These are phyloP conservation scores for Pseudanteris insignis DNA, from an alignment of 2,888 invertebrate species.

Conservation along the genomic window DNA sequence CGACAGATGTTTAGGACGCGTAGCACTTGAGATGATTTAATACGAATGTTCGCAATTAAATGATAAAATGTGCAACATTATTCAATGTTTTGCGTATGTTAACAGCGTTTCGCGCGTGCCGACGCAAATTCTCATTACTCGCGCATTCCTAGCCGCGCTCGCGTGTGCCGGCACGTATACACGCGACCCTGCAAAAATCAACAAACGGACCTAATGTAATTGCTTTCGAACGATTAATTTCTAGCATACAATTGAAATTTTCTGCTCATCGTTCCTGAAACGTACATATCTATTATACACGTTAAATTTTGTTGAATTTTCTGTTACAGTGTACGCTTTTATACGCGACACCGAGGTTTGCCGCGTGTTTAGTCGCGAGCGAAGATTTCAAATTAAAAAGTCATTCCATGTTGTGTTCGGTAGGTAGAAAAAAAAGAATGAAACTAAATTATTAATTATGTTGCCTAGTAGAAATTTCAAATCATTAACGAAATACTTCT, in stretches of 20 bases:
- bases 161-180: too few relatives aligned
- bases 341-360: conserved; percentile 18
- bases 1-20: conserved; percentile 14
- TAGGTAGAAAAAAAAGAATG: too few relatives aligned
- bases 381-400: conserved; percentile 14
- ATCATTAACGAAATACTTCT: too few relatives aligned
- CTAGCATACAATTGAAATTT: conserved; percentile 63
- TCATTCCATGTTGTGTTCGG: too few relatives aligned
- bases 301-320: conserved; percentile 31
- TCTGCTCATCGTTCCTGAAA: conserved; percentile 48
- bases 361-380: not conserved
- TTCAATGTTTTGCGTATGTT: conserved; percentile 36
- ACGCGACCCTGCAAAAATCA: conserved; percentile 57
- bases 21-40: conserved; percentile 17
- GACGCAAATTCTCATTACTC: conserved; percentile 38
- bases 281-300: conserved; percentile 32
- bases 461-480: too few relatives aligned
- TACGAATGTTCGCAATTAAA: conserved; percentile 21
- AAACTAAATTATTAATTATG: too few relatives aligned
- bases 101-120: conserved; percentile 39
- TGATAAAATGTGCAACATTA: conserved; percentile 35
- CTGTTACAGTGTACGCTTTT: conserved; percentile 24
- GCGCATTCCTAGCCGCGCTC: conserved; percentile 37
- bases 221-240: conserved; percentile 64
- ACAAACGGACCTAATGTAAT: conserved; percentile 61